These are phyloP conservation scores for Macaria notata DNA, from an alignment of 2,888 invertebrate species.

Conservation along the genomic window DNA sequence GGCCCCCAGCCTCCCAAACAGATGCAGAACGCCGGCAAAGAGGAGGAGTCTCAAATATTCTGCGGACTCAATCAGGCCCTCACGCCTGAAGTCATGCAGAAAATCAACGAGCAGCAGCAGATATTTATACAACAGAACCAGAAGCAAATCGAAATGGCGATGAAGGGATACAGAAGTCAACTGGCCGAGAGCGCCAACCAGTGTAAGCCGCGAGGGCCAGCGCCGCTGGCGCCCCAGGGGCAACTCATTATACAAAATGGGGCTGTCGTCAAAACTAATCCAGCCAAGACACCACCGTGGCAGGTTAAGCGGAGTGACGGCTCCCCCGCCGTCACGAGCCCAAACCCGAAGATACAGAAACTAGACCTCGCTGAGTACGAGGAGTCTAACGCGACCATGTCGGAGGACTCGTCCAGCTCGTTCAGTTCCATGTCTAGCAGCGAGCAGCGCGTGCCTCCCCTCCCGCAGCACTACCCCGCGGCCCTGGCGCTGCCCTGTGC, in stretches of 20 bases:
- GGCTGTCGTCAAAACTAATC: constrained; percentile 74
- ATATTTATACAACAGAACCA: constrained; percentile 81
- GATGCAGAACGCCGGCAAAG: constrained; percentile 42
- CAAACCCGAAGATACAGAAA: constrained; percentile 62
- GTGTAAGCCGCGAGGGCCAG: constrained; percentile 56
- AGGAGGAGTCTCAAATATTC: constrained; percentile 72
- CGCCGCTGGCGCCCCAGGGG: constrained; percentile 64
- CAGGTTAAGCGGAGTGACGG: constrained; percentile 74
- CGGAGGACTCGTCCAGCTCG: constrained; percentile 63
- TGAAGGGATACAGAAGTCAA: constrained; percentile 74
- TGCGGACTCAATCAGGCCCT: constrained; percentile 73
- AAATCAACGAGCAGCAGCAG: constrained; percentile 81
- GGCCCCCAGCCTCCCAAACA: constrained; percentile 47
- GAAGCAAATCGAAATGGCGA: constrained; percentile 78
- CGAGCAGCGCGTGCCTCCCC: constrained; percentile 85
- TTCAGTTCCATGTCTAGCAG: constrained; percentile 60
- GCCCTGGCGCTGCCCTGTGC: constrained; percentile 72
- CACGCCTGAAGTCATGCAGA: constrained; percentile 80
- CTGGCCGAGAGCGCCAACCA: constrained; percentile 53
- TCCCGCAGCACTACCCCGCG: constrained; percentile 85
- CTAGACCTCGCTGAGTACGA: constrained; percentile 65
- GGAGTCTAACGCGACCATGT: constrained; percentile 58
- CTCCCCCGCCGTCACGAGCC: constrained; percentile 56
- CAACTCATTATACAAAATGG: constrained; percentile 76
- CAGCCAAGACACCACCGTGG: constrained; percentile 83